Evolutionary conservation across 2,888 invertebrate genomes (phyloP).

Genomic region (Mylabris sibirica): DNA sequence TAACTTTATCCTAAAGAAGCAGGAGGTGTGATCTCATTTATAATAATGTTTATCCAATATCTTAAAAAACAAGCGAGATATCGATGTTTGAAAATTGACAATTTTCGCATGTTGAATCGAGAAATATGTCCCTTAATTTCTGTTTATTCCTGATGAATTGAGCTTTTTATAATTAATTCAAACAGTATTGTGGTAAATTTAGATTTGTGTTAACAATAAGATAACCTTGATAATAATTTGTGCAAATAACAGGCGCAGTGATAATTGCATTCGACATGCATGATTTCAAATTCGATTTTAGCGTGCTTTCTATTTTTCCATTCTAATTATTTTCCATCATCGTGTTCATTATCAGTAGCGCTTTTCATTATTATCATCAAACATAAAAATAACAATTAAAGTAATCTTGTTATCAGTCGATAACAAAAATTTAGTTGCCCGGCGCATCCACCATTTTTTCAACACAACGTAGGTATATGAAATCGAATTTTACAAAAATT

Average conservation of each 20-base stretch:
- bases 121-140: too few species aligned
- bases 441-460: slow-evolving; percentile 23
- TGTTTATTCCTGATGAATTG: too few species aligned
- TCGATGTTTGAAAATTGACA: too few species aligned
- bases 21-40: too few species aligned
- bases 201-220: background rate
- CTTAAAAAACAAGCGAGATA: too few species aligned
- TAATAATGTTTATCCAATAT: too few species aligned
- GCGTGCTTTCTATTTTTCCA: background rate
- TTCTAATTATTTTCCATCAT: background rate
- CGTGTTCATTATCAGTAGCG: background rate
- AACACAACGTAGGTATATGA: background rate
- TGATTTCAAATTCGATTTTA: background rate
- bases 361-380: background rate
- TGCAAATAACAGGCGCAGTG: background rate
- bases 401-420: background rate
- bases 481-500: background rate
- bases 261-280: slow-evolving; percentile 16
- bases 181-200: too few species aligned
- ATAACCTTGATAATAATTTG: background rate
- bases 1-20: too few species aligned
- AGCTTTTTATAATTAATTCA: too few species aligned
- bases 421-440: background rate
- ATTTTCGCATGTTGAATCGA: too few species aligned
- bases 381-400: background rate